Evolutionary conservation across 2,888 invertebrate species (phyloP), one percentile per base, ranked within the genome.

Genomic region (Diaphora mendica): DNA sequence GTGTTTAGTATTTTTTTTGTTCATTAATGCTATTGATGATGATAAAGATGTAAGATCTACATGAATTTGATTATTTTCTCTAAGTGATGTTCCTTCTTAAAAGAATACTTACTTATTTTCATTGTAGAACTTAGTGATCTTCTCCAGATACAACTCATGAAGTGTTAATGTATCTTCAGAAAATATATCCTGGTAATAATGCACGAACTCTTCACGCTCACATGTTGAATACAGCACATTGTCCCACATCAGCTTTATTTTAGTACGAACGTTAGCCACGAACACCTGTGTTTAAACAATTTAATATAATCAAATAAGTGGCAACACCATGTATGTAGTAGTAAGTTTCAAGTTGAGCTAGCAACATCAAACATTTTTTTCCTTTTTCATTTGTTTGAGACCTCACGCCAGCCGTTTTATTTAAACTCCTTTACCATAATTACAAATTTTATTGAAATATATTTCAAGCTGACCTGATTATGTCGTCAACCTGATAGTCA

Each of bases 91-190:
- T 30, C n/a, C 33, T 13, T 2, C 17, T 33, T 20, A 51, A 3
- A 26, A 17, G 15, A n/a, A 70, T 77, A 91, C 95, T 93, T 86
- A 97, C 97, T 96, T 96, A 86, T 98, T 97, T 0, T 96, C 95
- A 70, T 96, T 94, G 86, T 97, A 97, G 89, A 95, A 97, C 26
- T 93, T 94, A 70, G 96, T 96, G 51, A 98, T 94, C 86, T 97
- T 97, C 23, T 97, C 96, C 8, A 98, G 93, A 90, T 99, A 98
- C 67, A 97, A 89, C 89, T 99, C 98, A 87, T 98, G 98, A 33
- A 97, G 88, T 1, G 97, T 97, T 17, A 99, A 94, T 1, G 98
- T 94, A 90, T 98, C 98, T 87, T 99, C 99, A 0, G 97, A 97
- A 88, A 97, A 98, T 65, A 96, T 96, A 64, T 97, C 97, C 83